phyloP scores from a whole-genome alignment of 2,113 vertebrate species.

The Romanogobio albipinnatus region DNA sequence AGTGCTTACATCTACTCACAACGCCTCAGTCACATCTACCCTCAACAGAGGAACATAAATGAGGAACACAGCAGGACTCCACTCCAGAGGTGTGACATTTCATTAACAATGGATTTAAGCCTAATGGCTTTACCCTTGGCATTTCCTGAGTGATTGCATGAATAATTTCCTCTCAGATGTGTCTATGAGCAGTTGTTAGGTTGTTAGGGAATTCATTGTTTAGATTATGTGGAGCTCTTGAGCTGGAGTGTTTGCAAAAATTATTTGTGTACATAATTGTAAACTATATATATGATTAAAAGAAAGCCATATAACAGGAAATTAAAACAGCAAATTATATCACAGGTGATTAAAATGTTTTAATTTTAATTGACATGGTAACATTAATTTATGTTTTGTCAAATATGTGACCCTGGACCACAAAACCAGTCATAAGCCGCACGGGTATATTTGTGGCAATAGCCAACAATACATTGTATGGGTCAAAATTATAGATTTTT shows the following conservation, averaged over 20 bases:
- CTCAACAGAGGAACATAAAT: slow-evolving; percentile 24
- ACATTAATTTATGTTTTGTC: too few species aligned
- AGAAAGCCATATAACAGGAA: too few species aligned
- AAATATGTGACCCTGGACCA: too few species aligned
- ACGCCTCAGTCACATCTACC: too few species aligned
- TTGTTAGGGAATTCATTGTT: slow-evolving; percentile 27
- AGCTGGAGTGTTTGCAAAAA: background rate
- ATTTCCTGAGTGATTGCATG: slow-evolving; percentile 7
- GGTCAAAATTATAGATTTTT: too few species aligned
- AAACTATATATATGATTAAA: too few species aligned
- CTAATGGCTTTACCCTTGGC: background rate
- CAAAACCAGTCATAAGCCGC: too few species aligned
- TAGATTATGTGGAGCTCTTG: slow-evolving; percentile 16
- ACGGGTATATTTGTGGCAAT: too few species aligned
- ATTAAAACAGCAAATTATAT: background rate
- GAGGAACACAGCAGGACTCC: slow-evolving; percentile 12
- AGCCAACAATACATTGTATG: too few species aligned
- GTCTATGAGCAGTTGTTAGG: background rate
- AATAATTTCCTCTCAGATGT: slow-evolving; percentile 34
- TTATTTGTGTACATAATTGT: too few species aligned
- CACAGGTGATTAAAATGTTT: background rate
- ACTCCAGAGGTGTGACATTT: slow-evolving; percentile 35
- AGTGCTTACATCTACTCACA: too few species aligned
- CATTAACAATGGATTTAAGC: slow-evolving; percentile 34
- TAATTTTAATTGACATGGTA: too few species aligned